phyloP scores from a whole-genome alignment of 2,888 invertebrate genomes.

The Lampropteryx suffumata region DNA sequence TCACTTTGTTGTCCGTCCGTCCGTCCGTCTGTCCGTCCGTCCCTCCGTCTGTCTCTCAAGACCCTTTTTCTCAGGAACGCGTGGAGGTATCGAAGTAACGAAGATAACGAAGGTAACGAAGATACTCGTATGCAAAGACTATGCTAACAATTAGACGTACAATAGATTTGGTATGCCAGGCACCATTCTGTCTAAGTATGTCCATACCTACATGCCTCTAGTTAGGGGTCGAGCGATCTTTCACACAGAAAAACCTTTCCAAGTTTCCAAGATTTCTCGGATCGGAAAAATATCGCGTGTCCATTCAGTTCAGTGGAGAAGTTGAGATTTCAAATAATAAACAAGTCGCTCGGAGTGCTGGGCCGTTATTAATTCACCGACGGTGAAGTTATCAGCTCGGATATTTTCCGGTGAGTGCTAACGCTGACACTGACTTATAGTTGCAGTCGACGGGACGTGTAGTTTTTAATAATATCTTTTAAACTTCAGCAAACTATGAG shows the following conservation, averaged over 20 bases:
- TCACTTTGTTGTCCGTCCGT: too few relatives aligned
- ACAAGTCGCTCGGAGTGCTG: slow-evolving; percentile 4
- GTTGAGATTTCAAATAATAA: slow-evolving; percentile 19
- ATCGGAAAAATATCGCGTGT: slow-evolving; percentile 20
- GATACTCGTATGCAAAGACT: too few relatives aligned
- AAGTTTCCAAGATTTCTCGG: slow-evolving; percentile 16
- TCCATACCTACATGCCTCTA: neutral
- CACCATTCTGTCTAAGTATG: too few relatives aligned
- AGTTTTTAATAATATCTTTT: slow-evolving; percentile 15
- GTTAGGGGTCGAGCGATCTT: neutral
- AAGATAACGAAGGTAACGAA: too few relatives aligned
- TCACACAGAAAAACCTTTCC: slow-evolving; percentile 3
- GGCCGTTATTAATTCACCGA: slow-evolving; percentile 19
- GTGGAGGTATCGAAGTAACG: too few relatives aligned
- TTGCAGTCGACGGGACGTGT: slow-evolving; percentile 9
- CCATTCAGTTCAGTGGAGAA: slow-evolving; percentile 11
- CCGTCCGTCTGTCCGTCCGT: too few relatives aligned
- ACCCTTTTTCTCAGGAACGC: too few relatives aligned
- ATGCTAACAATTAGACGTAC: too few relatives aligned
- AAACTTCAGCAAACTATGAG: neutral
- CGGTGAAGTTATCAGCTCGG: slow-evolving; percentile 1
- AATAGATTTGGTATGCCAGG: too few relatives aligned
- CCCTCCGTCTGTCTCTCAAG: too few relatives aligned
- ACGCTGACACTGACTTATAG: slow-evolving; percentile 15
- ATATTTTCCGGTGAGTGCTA: slow-evolving; percentile 3